Evolutionary conservation across 2,888 invertebrate genomes (phyloP).

Genomic region (Cerastis rubricosa): DNA sequence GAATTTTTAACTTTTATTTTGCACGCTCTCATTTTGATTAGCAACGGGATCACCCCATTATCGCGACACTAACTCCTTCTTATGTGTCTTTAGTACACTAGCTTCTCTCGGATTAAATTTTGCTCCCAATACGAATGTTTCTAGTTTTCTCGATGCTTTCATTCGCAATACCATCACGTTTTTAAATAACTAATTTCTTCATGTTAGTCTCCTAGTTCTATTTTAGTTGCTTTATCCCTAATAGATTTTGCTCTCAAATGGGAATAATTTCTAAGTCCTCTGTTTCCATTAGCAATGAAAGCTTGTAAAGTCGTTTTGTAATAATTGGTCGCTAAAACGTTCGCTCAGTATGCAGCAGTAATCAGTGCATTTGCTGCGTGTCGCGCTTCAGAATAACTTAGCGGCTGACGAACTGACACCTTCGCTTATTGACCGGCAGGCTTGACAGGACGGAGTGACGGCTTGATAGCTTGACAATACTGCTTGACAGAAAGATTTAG

Average conservation of each 20-base stretch:
- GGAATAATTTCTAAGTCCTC: constrained; percentile 16
- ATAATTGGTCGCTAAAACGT: constrained; percentile 18
- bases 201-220: not conserved
- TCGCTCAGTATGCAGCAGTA: constrained; percentile 52
- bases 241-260: not conserved
- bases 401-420: constrained; percentile 41
- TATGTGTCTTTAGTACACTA: not conserved
- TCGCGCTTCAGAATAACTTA: constrained; percentile 59
- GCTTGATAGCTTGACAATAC: constrained; percentile 12
- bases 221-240: not conserved
- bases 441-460: constrained; percentile 26
- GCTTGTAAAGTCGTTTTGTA: constrained; percentile 6
- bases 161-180: not conserved
- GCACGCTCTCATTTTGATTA: not conserved
- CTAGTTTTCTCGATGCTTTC: not conserved
- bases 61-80: not conserved
- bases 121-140: not conserved
- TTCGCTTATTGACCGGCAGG: constrained; percentile 21
- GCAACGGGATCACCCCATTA: not conserved
- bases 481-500: constrained; percentile 15
- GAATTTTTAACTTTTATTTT: not conserved
- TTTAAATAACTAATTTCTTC: not conserved
- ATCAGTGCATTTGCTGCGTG: constrained; percentile 64
- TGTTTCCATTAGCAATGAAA: constrained; percentile 11
- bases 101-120: not conserved